Evolutionary conservation across 2,113 vertebrate genomes (phyloP), one percentile per base, ranked within the genome.

Genomic region (Otolemur garnettii): DNA sequence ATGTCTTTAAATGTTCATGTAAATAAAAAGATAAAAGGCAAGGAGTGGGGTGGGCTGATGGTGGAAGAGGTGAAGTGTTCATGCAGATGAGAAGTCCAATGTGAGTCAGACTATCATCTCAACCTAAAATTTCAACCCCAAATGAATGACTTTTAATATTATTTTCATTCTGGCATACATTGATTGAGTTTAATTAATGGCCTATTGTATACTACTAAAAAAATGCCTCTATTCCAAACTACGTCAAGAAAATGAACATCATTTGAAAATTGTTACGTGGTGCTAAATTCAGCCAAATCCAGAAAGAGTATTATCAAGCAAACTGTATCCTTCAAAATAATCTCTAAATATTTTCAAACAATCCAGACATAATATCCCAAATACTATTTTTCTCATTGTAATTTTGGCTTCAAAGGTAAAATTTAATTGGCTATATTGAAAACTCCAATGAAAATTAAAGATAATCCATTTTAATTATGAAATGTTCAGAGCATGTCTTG

Each of bases 341-440:
- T 74, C 55, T 88, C 68, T 83, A 91, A 90, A 69, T 91, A 89
- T 86, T 95, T 97, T 94, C n/a, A 78, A 88, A 33, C 30, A 93
- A 81, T 0, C 0, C 30, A 81, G 26, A 42, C 85, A 84, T 35
- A 24, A 7, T 81, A 78, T 14, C n/a, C 11, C 79, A 85, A 53
- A 3, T 77, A 59, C 18, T 42, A 1, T 94, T 93, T 33, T 26
- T 22, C 3, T 66, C 14, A 66, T 78, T 87, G 17, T 87, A 55
- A 87, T 77, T 83, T 87, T 81, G 83, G 17, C 45, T 94, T 94
- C 84, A 84, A 77, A 50, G 7, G 35, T 93, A 93, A 82, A 97
- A 80, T 22, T 38, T 91, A 95, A 94, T 84, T 84, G 80, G 28
- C 22, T 93, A 57, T 77, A 86, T 50, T 95, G 53, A 94, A 93